A percentile compares a stretch with the other conserved stretches of the same genome.
Evolutionary conservation across 2,888 invertebrate genomes (phyloP).

Genomic region (Caenorhabditis sp.): DNA sequence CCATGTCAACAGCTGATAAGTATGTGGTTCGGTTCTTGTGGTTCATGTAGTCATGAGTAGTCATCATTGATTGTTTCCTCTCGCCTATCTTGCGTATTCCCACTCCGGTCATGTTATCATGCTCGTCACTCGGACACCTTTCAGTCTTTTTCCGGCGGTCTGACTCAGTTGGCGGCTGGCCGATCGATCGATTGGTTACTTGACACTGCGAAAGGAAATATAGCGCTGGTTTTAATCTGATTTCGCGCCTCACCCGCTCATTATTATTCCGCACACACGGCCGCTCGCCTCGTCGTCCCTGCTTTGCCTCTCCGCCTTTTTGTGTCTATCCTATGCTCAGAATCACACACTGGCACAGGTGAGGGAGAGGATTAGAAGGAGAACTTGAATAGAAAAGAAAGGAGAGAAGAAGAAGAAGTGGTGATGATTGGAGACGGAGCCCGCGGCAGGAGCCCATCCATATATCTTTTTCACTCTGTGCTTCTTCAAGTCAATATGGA

Average conservation of each 20-base stretch:
- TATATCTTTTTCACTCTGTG: background rate
- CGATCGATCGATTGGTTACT: slow-evolving; percentile 38
- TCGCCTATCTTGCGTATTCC: background rate
- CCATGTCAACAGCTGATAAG: slow-evolving; percentile 31
- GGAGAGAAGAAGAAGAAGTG: slow-evolving; percentile 12
- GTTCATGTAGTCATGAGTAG: slow-evolving; percentile 29
- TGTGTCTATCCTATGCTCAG: slow-evolving; percentile 7
- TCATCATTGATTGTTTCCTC: slow-evolving; percentile 26
- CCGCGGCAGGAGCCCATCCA: slow-evolving; percentile 2
- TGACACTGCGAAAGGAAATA: slow-evolving; percentile 6
- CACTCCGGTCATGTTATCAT: slow-evolving; percentile 7
- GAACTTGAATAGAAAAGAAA: slow-evolving; percentile 32
- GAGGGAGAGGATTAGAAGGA: slow-evolving; percentile 23
- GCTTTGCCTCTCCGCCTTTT: slow-evolving; percentile 2
- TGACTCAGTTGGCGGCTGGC: slow-evolving; percentile 8
- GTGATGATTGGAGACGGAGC: slow-evolving; percentile 31
- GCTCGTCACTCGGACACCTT: background rate
- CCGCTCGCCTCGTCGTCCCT: background rate
- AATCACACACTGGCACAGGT: background rate
- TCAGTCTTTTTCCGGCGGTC: slow-evolving; percentile 16
- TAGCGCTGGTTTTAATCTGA: slow-evolving; percentile 39
- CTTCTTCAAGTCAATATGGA: slow-evolving; percentile 25
- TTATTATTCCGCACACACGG: slow-evolving; percentile 36
- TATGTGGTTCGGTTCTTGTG: slow-evolving; percentile 5
- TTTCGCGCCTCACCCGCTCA: slow-evolving; percentile 35